Evolutionary conservation across 2,888 invertebrate species (phyloP).

Genomic region (Cheiracanthium punctorium): DNA sequence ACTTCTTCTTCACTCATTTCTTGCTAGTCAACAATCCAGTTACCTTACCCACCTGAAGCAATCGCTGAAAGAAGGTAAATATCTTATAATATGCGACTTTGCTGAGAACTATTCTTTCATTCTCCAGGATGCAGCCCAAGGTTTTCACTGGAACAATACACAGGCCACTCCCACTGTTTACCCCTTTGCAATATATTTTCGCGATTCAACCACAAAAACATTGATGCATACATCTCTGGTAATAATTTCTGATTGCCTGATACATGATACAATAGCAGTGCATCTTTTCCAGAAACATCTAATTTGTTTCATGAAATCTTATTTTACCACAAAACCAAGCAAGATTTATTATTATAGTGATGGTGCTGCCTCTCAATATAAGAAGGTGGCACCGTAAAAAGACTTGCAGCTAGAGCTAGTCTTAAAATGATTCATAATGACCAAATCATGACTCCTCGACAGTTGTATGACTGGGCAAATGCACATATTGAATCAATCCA

Average conservation of each 20-base stretch:
- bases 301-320: not conserved
- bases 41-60: not conserved
- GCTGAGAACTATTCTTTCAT: not conserved
- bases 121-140: not conserved
- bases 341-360: no score
- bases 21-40: slow-evolving; percentile 2
- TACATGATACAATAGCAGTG: not conserved
- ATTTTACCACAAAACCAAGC: not conserved
- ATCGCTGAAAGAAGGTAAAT: no score
- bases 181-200: no score
- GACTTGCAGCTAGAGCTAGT: no score
- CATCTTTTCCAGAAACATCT: not conserved
- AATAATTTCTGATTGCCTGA: no score
- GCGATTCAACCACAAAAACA: not conserved
- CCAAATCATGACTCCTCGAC: not conserved
- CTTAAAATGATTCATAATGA: not conserved
- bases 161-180: no score
- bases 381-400: no score
- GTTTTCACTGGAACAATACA: not conserved
- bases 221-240: no score
- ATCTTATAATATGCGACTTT: no score
- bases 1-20: not conserved
- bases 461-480: not conserved
- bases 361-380: no score
- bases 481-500: not conserved